Evolutionary conservation across 2,797 vertebrate species (phyloP), one percentile per base, ranked within the genome.

Genomic region (Neosilurus hyrtlii): DNA sequence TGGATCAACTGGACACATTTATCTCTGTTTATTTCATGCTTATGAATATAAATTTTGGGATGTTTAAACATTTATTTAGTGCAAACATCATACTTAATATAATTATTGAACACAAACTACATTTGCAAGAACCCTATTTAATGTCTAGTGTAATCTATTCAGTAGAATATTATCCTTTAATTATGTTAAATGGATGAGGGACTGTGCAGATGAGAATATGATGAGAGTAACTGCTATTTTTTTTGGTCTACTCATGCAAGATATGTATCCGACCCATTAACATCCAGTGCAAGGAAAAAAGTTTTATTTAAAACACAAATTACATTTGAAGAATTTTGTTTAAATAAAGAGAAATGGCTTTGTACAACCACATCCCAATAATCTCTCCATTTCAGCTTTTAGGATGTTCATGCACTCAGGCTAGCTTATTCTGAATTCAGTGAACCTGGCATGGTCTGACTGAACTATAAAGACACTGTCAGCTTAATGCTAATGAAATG

Each of bases 51-150:
- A 90, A 91, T 86, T 86, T 56, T 62, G 66, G 68, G 65, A 84
- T 90, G 88, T 92, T 92, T 91, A 89, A 92, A 92, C 86, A 92
- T 91, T 66, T 22, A 90, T 87, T 89, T 86, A 79, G 86, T 89
- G 85, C 87, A 90, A 90, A 91, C 89, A 88, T 85, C 79, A 87
- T 83, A 85, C 71, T 86, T 89, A 89, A 88, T 89, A 81, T 76
- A 88, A 89, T 90, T 90, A 91, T 88, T 88, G 75, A 87, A 88
- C 84, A 79, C 82, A 86, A 91, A 88, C 35, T 75, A 51, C 49
- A 79, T 79, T 84, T 54, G 80, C 67, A 76, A 83, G 68, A 81
- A 49, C 15, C 2, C 0, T 68, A 63, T 85, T 85, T 84, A 75
- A 61, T 49, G 76, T 68, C 56, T 76, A 61, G 18, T 57, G 9